phyloP scores from a whole-genome alignment of 2,113 vertebrate species.

The Otolemur garnettii region DNA sequence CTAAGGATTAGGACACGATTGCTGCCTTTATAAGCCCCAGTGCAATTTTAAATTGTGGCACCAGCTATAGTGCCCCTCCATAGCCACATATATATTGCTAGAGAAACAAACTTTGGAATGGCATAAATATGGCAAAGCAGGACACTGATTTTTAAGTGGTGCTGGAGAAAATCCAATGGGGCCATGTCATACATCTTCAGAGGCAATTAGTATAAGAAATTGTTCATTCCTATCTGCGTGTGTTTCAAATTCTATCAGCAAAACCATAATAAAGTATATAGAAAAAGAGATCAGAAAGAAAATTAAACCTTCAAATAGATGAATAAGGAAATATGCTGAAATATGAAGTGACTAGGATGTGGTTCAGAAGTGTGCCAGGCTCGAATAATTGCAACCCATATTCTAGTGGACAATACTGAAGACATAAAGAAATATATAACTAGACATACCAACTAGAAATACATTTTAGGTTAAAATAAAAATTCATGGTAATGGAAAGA shows the following conservation, averaged over 20 bases:
- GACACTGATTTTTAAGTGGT: neutral
- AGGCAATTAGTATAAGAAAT: neutral
- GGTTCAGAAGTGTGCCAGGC: neutral
- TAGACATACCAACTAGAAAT: slow-evolving; percentile 9
- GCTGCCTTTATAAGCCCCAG: neutral
- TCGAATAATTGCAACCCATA: neutral
- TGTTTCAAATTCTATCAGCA: slow-evolving; percentile 8
- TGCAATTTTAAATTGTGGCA: neutral
- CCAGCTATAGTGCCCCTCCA: neutral
- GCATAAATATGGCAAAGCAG: neutral
- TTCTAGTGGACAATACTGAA: neutral
- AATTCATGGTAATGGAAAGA: neutral
- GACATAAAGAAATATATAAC: neutral
- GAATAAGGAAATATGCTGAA: neutral
- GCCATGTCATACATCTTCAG: neutral
- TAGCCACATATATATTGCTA: neutral
- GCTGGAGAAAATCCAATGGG: neutral
- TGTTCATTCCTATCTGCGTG: neutral
- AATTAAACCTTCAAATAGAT: neutral
- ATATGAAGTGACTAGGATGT: neutral
- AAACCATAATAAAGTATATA: neutral
- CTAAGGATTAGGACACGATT: neutral
- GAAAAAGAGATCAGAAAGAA: neutral
- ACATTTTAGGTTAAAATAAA: neutral
- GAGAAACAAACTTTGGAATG: neutral